Percentiles rank a stretch among this genome's conserved stretches.
These are phyloP conservation scores for Polydrusus pterygomalis DNA, from an alignment of 2,888 invertebrate species.

Conservation along the genomic window DNA sequence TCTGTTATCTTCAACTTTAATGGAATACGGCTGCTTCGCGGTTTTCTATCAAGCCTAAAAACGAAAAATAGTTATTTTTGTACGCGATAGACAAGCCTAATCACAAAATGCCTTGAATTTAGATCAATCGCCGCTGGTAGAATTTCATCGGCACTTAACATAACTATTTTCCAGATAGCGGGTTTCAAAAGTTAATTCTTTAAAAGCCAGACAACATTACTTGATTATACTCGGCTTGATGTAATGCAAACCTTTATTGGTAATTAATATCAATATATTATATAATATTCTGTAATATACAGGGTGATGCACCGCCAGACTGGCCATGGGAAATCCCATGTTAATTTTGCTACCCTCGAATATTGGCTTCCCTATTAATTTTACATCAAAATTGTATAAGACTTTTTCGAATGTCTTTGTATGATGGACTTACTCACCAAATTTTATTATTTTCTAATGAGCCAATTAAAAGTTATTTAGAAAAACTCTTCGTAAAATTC, in stretches of 20 bases:
- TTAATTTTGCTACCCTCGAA: no score
- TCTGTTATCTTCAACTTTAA: constrained; percentile 6
- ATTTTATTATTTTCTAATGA: no score
- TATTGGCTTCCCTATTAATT: no score
- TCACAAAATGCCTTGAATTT: constrained; percentile 50
- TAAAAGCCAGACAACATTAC: constrained; percentile 20
- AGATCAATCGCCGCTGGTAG: constrained; percentile 60
- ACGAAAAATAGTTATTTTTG: constrained; percentile 13
- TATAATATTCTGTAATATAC: no score
- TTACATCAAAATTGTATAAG: no score
- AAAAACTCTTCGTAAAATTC: no score
- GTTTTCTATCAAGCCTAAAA: constrained; percentile 1
- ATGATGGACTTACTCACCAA: no score
- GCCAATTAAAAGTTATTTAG: no score
- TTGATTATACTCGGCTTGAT: constrained; percentile 5
- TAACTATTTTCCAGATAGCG: constrained; percentile 57
- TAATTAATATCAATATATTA: neutral
- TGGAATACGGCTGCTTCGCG: constrained; percentile 6
- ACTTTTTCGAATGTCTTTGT: no score
- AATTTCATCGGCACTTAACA: constrained; percentile 61
- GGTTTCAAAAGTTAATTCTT: constrained; percentile 23
- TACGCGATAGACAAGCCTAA: constrained; percentile 8
- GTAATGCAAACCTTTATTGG: constrained; percentile 1
- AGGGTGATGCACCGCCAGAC: no score
- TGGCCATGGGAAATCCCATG: no score